A percentile compares a stretch with the other conserved stretches of the same genome.
These are phyloP conservation scores for Cerceris rybyensis DNA, from an alignment of 2,888 invertebrate species.

Conservation along the genomic window DNA sequence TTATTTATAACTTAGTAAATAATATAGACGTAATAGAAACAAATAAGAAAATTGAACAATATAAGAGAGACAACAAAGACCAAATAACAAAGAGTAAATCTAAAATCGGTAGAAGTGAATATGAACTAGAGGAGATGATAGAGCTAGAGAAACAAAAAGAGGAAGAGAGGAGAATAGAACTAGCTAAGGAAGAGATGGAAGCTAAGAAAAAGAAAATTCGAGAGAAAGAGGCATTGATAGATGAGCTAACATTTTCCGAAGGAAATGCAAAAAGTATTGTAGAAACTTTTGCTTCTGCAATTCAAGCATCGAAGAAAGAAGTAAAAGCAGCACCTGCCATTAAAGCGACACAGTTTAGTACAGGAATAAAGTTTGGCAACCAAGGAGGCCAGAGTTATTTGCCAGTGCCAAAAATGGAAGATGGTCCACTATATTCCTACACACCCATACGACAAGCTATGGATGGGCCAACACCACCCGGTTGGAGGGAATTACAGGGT, in stretches of 20 bases:
- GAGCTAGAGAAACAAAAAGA: constrained; percentile 92
- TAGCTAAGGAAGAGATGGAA: constrained; percentile 84
- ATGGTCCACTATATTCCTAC: constrained; percentile 90
- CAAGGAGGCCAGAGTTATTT: constrained; percentile 86
- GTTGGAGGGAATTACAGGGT: constrained; percentile 84
- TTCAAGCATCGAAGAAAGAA: constrained; percentile 87
- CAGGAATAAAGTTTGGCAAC: constrained; percentile 91
- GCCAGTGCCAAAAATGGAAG: constrained; percentile 88
- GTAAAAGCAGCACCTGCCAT: constrained; percentile 82
- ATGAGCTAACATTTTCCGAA: constrained; percentile 96
- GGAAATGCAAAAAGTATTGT: constrained; percentile 94
- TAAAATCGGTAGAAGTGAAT: constrained; percentile 90
- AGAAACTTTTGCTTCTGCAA: constrained; percentile 89
- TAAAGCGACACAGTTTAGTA: constrained; percentile 90
- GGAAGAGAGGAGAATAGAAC: constrained; percentile 88
- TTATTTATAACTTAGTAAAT: constrained; percentile 94
- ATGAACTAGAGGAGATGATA: constrained; percentile 92
- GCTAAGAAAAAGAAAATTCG: constrained; percentile 92
- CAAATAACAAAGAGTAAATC: constrained; percentile 91
- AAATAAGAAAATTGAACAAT: constrained; percentile 94
- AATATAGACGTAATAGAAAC: constrained; percentile 94
- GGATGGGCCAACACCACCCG: constrained; percentile 90
- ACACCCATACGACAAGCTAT: constrained; percentile 81
- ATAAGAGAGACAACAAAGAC: constrained; percentile 95
- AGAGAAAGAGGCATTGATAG: constrained; percentile 95